Percentiles rank a stretch among this genome's conserved stretches.
These are phyloP conservation scores for Thinocorus orbignyianus DNA, from an alignment of 2,113 vertebrate genomes.

Conservation along the genomic window DNA sequence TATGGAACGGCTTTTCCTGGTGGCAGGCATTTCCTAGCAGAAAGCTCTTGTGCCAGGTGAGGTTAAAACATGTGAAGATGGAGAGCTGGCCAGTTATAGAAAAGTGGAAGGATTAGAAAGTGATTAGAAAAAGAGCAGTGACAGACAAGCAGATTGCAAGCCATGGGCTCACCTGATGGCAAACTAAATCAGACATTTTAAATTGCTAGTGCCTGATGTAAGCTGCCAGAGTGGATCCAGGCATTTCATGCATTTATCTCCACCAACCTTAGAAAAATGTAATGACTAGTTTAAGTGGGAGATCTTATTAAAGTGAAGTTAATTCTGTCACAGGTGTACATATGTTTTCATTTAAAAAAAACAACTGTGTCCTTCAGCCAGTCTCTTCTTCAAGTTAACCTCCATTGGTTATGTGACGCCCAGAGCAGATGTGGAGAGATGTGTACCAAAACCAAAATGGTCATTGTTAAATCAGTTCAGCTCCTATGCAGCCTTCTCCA, in stretches of 20 bases:
- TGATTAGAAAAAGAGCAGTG: background rate
- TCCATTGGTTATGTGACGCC: background rate
- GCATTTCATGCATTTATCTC: background rate
- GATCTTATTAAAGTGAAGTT: background rate
- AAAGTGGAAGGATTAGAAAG: background rate
- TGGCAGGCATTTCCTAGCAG: background rate
- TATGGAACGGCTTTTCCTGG: background rate
- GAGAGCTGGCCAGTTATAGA: background rate
- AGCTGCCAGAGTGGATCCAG: background rate
- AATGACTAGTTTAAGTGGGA: background rate
- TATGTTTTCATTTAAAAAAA: background rate
- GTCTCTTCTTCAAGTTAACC: background rate
- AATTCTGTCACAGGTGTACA: background rate
- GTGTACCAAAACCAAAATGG: background rate
- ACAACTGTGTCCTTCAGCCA: background rate
- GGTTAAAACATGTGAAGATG: background rate
- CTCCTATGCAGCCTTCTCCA: background rate
- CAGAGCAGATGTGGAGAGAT: background rate
- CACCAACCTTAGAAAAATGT: background rate
- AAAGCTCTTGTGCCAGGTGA: background rate
- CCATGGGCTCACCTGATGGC: background rate
- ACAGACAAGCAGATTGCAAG: background rate
- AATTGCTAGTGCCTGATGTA: background rate
- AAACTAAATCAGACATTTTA: background rate
- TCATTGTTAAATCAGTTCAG: background rate